Base-by-base conservation (phyloP, 2,888 invertebrate species). In the Euclidia mi region DNA sequence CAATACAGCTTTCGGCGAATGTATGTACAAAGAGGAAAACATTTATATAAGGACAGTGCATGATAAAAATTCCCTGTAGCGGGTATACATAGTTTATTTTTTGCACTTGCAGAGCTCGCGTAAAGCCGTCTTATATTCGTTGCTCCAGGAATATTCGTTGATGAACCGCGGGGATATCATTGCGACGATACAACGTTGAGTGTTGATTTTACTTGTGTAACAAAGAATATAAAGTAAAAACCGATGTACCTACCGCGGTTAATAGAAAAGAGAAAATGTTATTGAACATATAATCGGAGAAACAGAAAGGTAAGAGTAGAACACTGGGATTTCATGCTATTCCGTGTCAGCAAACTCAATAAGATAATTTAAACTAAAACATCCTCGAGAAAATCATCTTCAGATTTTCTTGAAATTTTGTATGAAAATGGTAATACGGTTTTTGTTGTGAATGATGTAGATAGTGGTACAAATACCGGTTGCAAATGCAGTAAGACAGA, bases 241-340 rank as follows among this genome's bases (percentile, higher is more conserved):
- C 18, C 20, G 12, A 40, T 17, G n/a, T 37, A 37, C 37, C 37
- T 37, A 10, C n/a, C 15, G 10, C 14, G 17, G 28, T 15, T 18
- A 43, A 43, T 31, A 29, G 31, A 43, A 43, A 43, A 18, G 31
- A 17, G 42, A 14, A 43, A 43, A 43, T 31, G 15, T 18, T 15
- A 37, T 37, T 37, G 37, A 37, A 17, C 14, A 45, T 9, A 45
- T 25, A 10, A 20, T 45, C 14, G 4, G 11, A 17, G 34, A 34
- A 6, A 44, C 3, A 7, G 2, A 14, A 34, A 2, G 15, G 12
- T 12, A 14, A 14, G 14, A 7, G 9, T 34, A 34, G 14, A 34
- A 34, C 9, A 34, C 20, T 25, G 6, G 0, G 20, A 25, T 15
- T 14, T 34, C 14, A 14, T 14, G 0, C 6, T 34, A 34, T 14